Percentiles rank a stretch among this genome's conserved stretches.
Conservation (phyloP, 2,888 invertebrate genomes). For the Chrysolina americana region DNA sequence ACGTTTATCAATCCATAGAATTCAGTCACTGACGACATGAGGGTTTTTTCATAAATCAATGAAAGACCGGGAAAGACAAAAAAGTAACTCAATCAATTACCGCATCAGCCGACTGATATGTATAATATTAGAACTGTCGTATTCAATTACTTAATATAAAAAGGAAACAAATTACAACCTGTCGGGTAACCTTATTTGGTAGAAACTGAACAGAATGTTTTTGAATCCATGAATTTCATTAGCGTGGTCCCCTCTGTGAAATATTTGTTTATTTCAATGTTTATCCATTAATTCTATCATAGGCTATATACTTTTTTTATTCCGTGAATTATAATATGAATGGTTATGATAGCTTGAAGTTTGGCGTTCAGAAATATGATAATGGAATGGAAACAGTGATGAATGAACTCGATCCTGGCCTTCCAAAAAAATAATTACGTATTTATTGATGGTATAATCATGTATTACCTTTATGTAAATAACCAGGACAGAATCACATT, state of each 20-base stretch:
- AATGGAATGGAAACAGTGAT: too few species aligned
- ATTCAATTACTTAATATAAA: not conserved
- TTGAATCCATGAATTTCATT: slow-evolving; percentile 14
- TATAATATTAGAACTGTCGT: slow-evolving; percentile 12
- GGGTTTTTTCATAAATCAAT: not conserved
- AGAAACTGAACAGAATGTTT: slow-evolving; percentile 8
- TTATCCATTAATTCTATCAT: not conserved
- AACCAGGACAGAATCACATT: too few species aligned
- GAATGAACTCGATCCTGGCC: too few species aligned
- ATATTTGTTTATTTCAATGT: not conserved
- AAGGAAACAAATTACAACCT: slow-evolving; percentile 5
- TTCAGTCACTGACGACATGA: too few species aligned
- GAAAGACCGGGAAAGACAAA: not conserved
- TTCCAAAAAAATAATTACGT: too few species aligned
- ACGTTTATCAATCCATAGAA: too few species aligned
- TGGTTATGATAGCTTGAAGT: too few species aligned
- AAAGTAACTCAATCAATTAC: slow-evolving; percentile 4
- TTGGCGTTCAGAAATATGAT: too few species aligned
- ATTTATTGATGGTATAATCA: too few species aligned
- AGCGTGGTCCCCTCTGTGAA: not conserved
- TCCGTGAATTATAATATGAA: not conserved
- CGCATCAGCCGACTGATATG: slow-evolving; percentile 7
- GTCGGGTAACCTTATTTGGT: slow-evolving; percentile 11
- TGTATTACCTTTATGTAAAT: too few species aligned
- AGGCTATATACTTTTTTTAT: not conserved